Evolutionary conservation across 2,888 invertebrate species (phyloP), one percentile per base, ranked within the genome.

Genomic region (Chesias legatella): DNA sequence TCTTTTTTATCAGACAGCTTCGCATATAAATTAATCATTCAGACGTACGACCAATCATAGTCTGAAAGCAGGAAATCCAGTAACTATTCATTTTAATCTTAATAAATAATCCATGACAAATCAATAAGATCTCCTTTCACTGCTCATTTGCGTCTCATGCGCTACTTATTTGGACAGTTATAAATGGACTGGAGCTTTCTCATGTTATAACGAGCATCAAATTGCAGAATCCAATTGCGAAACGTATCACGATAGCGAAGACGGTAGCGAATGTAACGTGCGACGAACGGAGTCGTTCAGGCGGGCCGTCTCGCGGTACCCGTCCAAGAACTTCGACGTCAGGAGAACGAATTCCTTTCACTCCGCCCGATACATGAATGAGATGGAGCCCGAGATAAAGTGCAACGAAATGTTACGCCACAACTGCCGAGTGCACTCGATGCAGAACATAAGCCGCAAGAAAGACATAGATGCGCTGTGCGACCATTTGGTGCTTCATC

Each of bases 201-300:
- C 5, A 5, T 17, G 2, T 17, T 17, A 5, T 22, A 22, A 22
- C 22, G 22, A 17, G 33, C 7, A 22, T 33, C 6, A 9, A 39
- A 43, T 72, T 68, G 6, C 67, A 84, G 84, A 84, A 56, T 81
- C 84, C 3, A 84, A 83, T 55, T 88, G 85, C 62, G 86, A 85
- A 45, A 84, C 80, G 0, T 85, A 60, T 48, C 76, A 80, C 58
- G 85, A 79, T 48, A 88, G 88, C 56, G 88, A 88, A 33, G 88
- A 85, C 31, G 81, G 73, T 6, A 88, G 84, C 64, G 86, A 86
- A 17, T 82, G 77, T 57, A 83, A 84, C 51, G 67, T 85, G 24
- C 56, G 82, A 33, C 75, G 88, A 22, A 79, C 83, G 0, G 82
- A 81, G 1, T 86, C 88, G 0, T 86, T 88, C 57, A 67, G 79